These are phyloP conservation scores for Drosophila picticornis DNA, from an alignment of 2,888 invertebrate genomes.

Conservation along the genomic window DNA sequence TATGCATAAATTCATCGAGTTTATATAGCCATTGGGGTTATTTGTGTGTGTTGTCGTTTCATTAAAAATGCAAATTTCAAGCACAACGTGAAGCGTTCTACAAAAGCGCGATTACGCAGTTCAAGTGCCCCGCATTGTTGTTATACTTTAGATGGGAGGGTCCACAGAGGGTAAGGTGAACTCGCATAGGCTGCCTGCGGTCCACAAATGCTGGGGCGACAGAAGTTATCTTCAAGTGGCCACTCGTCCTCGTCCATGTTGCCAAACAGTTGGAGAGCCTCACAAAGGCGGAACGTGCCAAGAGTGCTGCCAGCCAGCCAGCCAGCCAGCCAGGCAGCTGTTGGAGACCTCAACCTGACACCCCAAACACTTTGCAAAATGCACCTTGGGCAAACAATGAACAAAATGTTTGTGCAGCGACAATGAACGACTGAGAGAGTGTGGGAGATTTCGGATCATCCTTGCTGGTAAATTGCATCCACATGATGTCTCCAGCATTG, in stretches of 20 bases:
- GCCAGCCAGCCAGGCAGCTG: constrained; percentile 31
- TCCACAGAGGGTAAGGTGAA: constrained; percentile 18
- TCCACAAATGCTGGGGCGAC: constrained; percentile 54
- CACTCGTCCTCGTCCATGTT: constrained; percentile 66
- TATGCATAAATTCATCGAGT: constrained; percentile 35
- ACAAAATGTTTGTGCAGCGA: constrained; percentile 40
- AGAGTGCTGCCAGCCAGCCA: constrained; percentile 55
- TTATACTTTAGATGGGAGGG: constrained; percentile 1
- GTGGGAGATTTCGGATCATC: background rate
- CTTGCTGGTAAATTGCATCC: constrained; percentile 44
- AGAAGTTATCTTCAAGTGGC: constrained; percentile 77
- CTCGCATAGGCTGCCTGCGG: constrained; percentile 34
- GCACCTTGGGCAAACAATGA: constrained; percentile 75
- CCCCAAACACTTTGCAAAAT: constrained; percentile 47
- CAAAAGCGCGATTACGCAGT: constrained; percentile 74
- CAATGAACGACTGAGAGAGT: background rate
- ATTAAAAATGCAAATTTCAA: constrained; percentile 77
- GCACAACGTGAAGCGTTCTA: constrained; percentile 59
- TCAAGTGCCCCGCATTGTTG: constrained; percentile 57
- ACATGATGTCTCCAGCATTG: constrained; percentile 47
- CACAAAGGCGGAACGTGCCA: constrained; percentile 75
- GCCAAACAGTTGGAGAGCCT: constrained; percentile 53
- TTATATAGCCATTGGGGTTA: constrained; percentile 38
- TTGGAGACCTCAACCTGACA: constrained; percentile 38
- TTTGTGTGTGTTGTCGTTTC: constrained; percentile 59